Evolutionary conservation across 2,888 invertebrate genomes (phyloP), one percentile per base, ranked within the genome.

Genomic region (Serrognathus titanus): DNA sequence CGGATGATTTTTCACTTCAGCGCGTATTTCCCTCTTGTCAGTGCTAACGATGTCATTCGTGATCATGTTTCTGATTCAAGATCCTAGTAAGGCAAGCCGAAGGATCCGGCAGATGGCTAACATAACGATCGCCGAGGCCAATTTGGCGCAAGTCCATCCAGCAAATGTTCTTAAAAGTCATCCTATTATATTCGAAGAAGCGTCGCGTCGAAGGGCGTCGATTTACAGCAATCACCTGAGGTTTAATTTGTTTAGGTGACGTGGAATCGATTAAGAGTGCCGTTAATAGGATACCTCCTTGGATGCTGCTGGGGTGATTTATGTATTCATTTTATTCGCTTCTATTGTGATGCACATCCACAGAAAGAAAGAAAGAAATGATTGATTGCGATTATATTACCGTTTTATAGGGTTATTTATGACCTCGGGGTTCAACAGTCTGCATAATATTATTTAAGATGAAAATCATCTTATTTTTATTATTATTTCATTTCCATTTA

Each of bases 161-260:
- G 20, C 43, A 16, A 43, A 43, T 20, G 43, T 51, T 55, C 59
- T 61, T 60, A 62, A 62, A 62, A 62, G 61, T 61, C 64, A 56
- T 61, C 62, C 62, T 53, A 62, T 63, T 63, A 63, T 57, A 40
- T 31, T 31, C 7, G 24, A 31, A 31, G 24, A 31, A 5, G 24
- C 24, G 24, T 43, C 31, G 49, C 51, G 56, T 59, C 51, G 56
- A 58, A 63, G 57, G 55, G 43, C 20, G 61, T 45, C 49, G 55
- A 55, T 58, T 62, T 57, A 49, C 60, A 53, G 24, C 24, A 6
- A 59, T 62, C 60, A 63, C 63, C 63, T 63, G 62, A 60, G 63
- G 62, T 59, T 63, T 62, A 60, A 59, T 63, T 60, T 62, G 62
- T 63, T 62, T 61, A 52, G 57, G 48, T 61, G 57, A 59, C 59